Evolutionary conservation across 2,888 invertebrate genomes (phyloP), one percentile per base, ranked within the genome.

Genomic region (Lycophotia porphyrea): DNA sequence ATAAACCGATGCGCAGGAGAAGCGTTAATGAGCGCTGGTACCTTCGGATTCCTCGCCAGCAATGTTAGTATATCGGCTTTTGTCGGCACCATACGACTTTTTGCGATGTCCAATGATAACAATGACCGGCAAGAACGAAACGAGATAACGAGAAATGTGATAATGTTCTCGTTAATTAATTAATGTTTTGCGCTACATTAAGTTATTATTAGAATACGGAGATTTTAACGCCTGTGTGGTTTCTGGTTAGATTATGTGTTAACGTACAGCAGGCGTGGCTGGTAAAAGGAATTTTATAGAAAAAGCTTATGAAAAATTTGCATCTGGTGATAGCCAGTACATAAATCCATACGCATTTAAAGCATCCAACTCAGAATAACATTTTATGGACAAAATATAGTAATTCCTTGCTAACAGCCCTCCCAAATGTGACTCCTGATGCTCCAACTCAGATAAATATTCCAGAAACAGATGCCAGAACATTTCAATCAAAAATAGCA

Each of bases 71-170:
- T 93, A 93, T 93, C 93, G 92, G 93, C 96, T 94, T 96, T 96
- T 96, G 96, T 96, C 96, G 96, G 96, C 95, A 90, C 91, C 93
- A 92, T 91, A 90, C 91, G 89, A 91, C 92, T 96, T 96, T 96
- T 96, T 96, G 95, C 93, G 96, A 96, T 96, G 91, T 84, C 93
- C 93, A 94, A 90, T 95, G 96, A 96, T 96, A 95, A 95, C 94
- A 94, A 94, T 93, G 93, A 91, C 93, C 93, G 93, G 92, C 91
- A 81, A 83, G 81, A 83, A 82, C 78, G 85, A 77, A 72, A 67
- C 76, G 84, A 86, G 82, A 91, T 88, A 88, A 85, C 87, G 78
- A 79, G 80, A 86, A 81, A 88, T 88, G 88, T 88, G 88, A 88
- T 88, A 88, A 88, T 87, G 86, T 75, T 78, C 73, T 76, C 78